Base-by-base conservation (phyloP, 2,888 invertebrate genomes). In the Nephrotoma guestfalica region DNA sequence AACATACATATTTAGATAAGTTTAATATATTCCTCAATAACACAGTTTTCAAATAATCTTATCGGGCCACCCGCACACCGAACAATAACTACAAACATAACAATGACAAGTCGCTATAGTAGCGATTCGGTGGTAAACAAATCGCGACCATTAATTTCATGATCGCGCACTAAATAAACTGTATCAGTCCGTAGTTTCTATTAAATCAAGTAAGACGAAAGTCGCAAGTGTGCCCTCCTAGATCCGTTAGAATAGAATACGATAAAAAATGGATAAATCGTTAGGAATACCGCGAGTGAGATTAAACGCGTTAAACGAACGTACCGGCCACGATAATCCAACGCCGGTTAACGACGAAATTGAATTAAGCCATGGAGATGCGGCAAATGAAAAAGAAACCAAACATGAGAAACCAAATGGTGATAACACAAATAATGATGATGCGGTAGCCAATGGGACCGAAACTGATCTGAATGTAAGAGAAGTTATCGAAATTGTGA, bases 381-480 rank as follows among this genome's bases (percentile, higher is more conserved):
- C 43, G 3, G 6, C 51, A 6, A 57, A 71, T 30, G 30, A 4
- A 2, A 6, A 43, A 43, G 51, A 47, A 47, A n/a, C 47, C 6
- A 47, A 47, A 13, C 13, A 2, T 30, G 30, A 30, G 30, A 30
- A 30, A 71, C n/a, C 0, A 45, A 18, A 85, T 11, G 43, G 18
- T 85, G 85, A 85, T 13, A 41, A n/a, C 41, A 41, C 11, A 6
- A 71, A 41, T 1, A 84, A 18, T 45, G 43, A 9, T 15, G 18
- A 83, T 83, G 6, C 4, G 30, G 41, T 2, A 7, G 11, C 30
- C 3, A 71, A 2, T 18, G 30, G 71, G 1, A 43, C 42, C 45
- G 85, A 85, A 85, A 18, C 85, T 7, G 85, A 85, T 85, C 42
- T 85, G 15, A 85, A 85, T 85, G 85, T 85, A 85, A 85, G 41